Conservation (phyloP, 2,797 vertebrate species). For the Macropus fuliginosus region DNA sequence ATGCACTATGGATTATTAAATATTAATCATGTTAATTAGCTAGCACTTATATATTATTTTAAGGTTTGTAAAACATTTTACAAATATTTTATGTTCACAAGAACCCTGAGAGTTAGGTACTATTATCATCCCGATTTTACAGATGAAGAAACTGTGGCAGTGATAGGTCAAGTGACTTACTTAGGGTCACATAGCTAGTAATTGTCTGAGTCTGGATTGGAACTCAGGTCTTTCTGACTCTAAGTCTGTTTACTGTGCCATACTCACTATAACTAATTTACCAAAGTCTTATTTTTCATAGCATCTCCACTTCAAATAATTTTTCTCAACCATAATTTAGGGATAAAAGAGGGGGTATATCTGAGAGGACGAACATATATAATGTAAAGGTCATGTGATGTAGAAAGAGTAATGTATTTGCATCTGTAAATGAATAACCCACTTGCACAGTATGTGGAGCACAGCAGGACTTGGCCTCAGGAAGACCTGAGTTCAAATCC, state of each 20-base stretch:
- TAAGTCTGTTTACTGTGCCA: not conserved
- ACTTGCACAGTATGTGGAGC: too few relatives aligned
- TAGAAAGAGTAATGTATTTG: too few relatives aligned
- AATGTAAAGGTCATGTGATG: too few relatives aligned
- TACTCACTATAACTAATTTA: too few relatives aligned
- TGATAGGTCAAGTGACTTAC: not conserved
- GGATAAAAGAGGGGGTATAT: too few relatives aligned
- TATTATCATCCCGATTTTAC: not conserved
- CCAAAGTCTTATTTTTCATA: too few relatives aligned
- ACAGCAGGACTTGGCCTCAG: too few relatives aligned
- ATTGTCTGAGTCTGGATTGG: not conserved
- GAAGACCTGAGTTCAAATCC: too few relatives aligned
- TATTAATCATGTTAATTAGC: not conserved
- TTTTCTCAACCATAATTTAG: too few relatives aligned
- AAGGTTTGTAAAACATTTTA: not conserved
- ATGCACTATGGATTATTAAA: not conserved
- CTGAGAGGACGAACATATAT: too few relatives aligned
- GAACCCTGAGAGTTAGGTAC: not conserved
- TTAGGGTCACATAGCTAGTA: not conserved
- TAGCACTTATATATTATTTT: not conserved
- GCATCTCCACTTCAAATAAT: too few relatives aligned
- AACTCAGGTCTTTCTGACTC: not conserved
- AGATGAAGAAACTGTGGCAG: not conserved
- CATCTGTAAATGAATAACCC: too few relatives aligned
- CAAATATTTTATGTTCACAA: not conserved